phyloP scores from a whole-genome alignment of 2,888 invertebrate species.

The Nudaria mundana region DNA sequence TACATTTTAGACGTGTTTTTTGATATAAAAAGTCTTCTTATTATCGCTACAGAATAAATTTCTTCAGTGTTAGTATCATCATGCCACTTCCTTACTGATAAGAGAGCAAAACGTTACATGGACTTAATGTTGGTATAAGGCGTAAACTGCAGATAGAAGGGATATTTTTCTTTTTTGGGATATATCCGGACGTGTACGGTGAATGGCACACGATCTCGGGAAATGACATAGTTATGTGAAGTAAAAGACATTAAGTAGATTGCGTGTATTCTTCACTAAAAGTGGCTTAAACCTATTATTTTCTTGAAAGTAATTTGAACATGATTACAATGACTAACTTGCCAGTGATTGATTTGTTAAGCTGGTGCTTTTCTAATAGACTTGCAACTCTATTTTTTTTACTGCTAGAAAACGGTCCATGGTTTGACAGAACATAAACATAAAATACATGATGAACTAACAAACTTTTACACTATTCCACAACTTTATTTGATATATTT shows the following conservation, averaged over 20 bases:
- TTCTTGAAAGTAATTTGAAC: too few species aligned
- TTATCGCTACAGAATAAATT: constrained; percentile 60
- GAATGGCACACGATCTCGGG: not conserved
- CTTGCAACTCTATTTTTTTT: too few species aligned
- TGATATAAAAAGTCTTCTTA: constrained; percentile 66
- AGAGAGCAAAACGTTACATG: constrained; percentile 23
- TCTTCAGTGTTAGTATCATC: constrained; percentile 45
- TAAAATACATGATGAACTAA: too few species aligned
- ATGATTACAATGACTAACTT: too few species aligned
- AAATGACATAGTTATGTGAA: not conserved
- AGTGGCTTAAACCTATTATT: too few species aligned
- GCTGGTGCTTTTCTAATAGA: too few species aligned
- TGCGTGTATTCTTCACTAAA: not conserved
- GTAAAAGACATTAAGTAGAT: not conserved
- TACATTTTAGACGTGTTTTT: too few species aligned
- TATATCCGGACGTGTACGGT: not conserved
- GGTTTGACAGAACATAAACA: too few species aligned
- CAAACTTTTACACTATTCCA: too few species aligned
- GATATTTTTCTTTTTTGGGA: not conserved
- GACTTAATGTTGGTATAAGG: constrained; percentile 28
- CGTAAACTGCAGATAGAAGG: constrained; percentile 17
- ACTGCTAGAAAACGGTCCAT: too few species aligned
- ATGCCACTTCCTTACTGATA: constrained; percentile 40
- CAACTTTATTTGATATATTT: too few species aligned
- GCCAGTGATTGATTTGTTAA: too few species aligned